These are phyloP conservation scores for Argynnis bischoffii DNA, from an alignment of 2,888 invertebrate species.

Conservation along the genomic window DNA sequence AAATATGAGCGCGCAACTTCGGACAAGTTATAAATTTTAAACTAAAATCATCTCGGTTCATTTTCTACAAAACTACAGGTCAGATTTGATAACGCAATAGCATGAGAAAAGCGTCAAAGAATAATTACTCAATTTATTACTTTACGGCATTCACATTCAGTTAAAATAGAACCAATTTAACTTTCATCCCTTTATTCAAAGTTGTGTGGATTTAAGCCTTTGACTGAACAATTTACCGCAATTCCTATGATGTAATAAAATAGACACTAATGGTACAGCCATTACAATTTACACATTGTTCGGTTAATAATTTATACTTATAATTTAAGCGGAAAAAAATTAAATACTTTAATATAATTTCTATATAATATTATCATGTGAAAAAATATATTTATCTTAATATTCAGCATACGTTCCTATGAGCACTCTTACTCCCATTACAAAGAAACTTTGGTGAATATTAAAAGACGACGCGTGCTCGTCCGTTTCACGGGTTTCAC, in stretches of 20 bases:
- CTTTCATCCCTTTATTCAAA: slow-evolving; percentile 55
- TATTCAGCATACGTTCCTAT: no score
- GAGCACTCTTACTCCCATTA: no score
- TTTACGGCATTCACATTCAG: slow-evolving; percentile 46
- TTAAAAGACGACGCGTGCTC: no score
- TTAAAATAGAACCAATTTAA: slow-evolving; percentile 62
- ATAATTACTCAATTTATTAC: slow-evolving; percentile 77
- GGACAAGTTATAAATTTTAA: neutral
- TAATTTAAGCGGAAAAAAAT: neutral
- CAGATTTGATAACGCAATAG: slow-evolving; percentile 13
- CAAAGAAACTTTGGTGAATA: no score
- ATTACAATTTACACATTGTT: slow-evolving; percentile 19
- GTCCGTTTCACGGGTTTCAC: no score
- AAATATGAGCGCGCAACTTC: no score
- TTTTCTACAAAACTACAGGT: slow-evolving; percentile 16
- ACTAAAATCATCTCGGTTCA: slow-evolving; percentile 1
- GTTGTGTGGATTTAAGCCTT: slow-evolving; percentile 52
- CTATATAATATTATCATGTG: no score
- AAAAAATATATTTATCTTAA: no score
- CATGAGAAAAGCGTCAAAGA: slow-evolving; percentile 34
- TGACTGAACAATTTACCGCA: slow-evolving; percentile 47
- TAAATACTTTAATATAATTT: no score
- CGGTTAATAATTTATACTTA: slow-evolving; percentile 28
- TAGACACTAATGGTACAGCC: slow-evolving; percentile 42
- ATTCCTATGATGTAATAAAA: slow-evolving; percentile 39